Evolutionary conservation across 1,140 invertebrate genomes (phyloP).

Genomic region (Meteorus sp.): DNA sequence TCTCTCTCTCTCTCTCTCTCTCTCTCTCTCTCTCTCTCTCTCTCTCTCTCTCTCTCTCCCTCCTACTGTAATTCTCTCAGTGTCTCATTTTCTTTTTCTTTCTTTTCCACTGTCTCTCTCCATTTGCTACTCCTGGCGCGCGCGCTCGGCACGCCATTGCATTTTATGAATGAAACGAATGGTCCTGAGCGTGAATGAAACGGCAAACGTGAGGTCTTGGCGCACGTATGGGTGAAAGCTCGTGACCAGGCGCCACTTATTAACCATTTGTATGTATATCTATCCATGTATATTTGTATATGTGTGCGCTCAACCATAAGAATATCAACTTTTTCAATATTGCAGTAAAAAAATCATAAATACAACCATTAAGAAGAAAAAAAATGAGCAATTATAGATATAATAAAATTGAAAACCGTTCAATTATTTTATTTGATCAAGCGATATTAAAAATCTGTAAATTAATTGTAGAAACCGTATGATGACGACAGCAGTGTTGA

Average conservation of each 20-base stretch:
- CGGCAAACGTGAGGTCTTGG: constrained; percentile 2
- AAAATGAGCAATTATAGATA: not conserved
- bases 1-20: no score
- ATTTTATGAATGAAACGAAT: constrained; percentile 32
- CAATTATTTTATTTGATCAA: no score
- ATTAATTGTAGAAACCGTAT: no score
- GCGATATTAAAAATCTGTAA: no score
- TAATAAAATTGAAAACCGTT: no score
- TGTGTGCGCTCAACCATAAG: constrained; percentile 10
- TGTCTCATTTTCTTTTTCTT: constrained; percentile 6
- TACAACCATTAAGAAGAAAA: not conserved
- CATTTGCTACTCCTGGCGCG: constrained; percentile 23
- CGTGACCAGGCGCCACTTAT: constrained; percentile 2
- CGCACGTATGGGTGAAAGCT: constrained; percentile 8
- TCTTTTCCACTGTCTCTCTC: constrained; percentile 4
- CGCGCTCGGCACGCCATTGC: constrained; percentile 25
- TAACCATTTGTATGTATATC: no score
- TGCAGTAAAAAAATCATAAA: not conserved
- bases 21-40: no score
- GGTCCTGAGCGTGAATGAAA: constrained; percentile 23
- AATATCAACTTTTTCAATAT: constrained; percentile 1
- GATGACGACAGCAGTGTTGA: no score
- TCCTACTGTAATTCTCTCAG: no score
- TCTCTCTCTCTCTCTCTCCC: no score
- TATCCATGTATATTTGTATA: no score